Evolutionary conservation across 2,797 vertebrate genomes (phyloP), one percentile per base, ranked within the genome.

Genomic region (Neosilurus hyrtlii): DNA sequence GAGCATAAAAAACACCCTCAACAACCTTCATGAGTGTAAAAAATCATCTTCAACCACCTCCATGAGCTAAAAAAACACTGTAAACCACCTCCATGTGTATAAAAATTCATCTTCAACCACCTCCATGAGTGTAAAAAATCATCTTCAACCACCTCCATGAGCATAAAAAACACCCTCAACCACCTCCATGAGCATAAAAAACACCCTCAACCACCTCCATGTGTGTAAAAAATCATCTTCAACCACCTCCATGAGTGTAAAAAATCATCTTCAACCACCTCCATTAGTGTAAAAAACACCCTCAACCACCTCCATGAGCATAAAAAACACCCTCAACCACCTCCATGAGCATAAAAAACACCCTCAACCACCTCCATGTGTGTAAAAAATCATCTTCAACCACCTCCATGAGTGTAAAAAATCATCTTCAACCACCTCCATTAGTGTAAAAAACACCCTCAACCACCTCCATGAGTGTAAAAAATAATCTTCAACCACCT

Each of bases 251-350:
- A 4, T 12, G 18, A 70, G 67, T 11, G 65, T 67, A 67, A 37
- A 67, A 26, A 12, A n/a, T 0, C 54, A 56, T 16, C 54, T 56
- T n/a, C 20, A n/a, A 20, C 37, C 20, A 10, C 66, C 1, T 20
- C 16, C 9, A 0, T 20, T 20, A n/a, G 1, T 0, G 11, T 22
- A 5, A 70, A 51, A 70, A 22, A 5, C 20, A 37, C 67, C 67
- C 37, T 0, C 37, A 14, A 0, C 0, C 4, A 0, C 35, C 37
- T 49, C 0, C 0, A 3, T 24, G 5, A 4, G 49, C 26, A 11
- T 9, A 54, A 54, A 54, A 62, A 62, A 0, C 0, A 5, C 22
- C 61, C 5, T 2, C 24, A 26, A 14, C 1, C 1, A 2, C 63
- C 14, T 15, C 5, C 0, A 10, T 37, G 4, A 30, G 63, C 16